phyloP scores from a whole-genome alignment of 2,888 invertebrate genomes.

The Limnephilus marmoratus region DNA sequence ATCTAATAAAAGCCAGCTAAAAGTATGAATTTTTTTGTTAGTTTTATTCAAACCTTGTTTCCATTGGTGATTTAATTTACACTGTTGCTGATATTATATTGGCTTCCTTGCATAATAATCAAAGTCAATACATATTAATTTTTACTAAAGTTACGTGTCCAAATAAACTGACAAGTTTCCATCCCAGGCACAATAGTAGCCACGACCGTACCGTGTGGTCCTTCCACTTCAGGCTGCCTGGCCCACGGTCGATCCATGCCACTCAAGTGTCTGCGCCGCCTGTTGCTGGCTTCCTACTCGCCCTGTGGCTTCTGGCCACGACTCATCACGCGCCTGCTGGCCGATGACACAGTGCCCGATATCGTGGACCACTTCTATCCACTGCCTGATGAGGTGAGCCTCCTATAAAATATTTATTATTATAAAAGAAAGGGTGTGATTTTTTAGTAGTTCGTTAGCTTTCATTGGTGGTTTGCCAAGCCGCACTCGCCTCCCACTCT shows the following conservation, averaged over 20 bases:
- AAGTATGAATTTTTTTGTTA: too few species aligned
- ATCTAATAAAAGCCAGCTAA: too few species aligned
- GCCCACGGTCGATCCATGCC: conserved; percentile 57
- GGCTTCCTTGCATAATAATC: neutral
- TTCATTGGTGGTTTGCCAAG: too few species aligned
- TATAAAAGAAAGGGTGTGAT: neutral
- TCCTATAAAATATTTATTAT: neutral
- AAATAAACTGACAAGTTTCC: neutral
- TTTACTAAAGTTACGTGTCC: neutral
- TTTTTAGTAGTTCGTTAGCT: too few species aligned
- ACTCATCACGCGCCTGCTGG: conserved; percentile 92
- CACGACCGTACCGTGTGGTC: conserved; percentile 62
- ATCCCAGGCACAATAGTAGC: conserved; percentile 62
- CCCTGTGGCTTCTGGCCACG: conserved; percentile 99
- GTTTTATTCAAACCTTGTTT: neutral
- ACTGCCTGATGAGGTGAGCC: conserved; percentile 82
- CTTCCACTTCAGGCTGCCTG: conserved; percentile 69
- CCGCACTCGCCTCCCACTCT: too few species aligned
- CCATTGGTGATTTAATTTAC: neutral
- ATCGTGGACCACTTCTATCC: conserved; percentile 86
- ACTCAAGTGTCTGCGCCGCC: conserved; percentile 80
- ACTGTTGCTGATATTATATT: neutral
- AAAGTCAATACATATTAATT: neutral
- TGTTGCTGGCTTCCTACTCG: conserved; percentile 96
- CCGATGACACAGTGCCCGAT: conserved; percentile 90